Conservation (phyloP, 2,888 invertebrate genomes). For the Epirrhoe tristata region DNA sequence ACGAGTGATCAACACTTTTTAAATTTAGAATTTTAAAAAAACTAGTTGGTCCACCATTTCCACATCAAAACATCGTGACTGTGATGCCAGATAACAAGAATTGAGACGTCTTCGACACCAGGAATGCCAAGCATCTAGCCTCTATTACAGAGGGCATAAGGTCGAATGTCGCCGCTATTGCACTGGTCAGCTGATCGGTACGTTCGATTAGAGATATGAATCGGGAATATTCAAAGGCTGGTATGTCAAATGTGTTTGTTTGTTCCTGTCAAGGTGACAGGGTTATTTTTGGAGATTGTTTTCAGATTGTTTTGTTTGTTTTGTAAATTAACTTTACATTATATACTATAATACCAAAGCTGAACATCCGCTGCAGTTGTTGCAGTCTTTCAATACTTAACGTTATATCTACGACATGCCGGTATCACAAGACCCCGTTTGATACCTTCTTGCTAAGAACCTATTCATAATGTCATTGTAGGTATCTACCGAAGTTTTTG, state of each 20-base stretch:
- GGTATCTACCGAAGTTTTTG: too few relatives aligned
- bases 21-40: not conserved
- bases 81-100: conserved; percentile 72
- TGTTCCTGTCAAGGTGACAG: conserved; percentile 52
- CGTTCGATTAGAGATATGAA: conserved; percentile 77
- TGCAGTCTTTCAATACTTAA: too few relatives aligned
- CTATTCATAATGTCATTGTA: too few relatives aligned
- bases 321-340: not conserved
- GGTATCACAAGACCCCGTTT: too few relatives aligned
- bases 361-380: too few relatives aligned
- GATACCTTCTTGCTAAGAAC: too few relatives aligned
- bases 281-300: conserved; percentile 37
- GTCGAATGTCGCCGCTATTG: conserved; percentile 42
- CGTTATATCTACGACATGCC: too few relatives aligned
- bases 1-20: not conserved
- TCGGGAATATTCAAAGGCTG: conserved; percentile 72
- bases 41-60: conserved; percentile 29
- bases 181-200: conserved; percentile 61
- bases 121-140: conserved; percentile 63
- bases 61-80: conserved; percentile 49
- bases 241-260: conserved; percentile 57
- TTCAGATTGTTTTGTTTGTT: conserved; percentile 24
- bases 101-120: conserved; percentile 76
- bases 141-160: conserved; percentile 42
- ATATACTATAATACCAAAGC: too few relatives aligned